phyloP scores from a whole-genome alignment of 1,140 invertebrate genomes.

The Saccostrea cuccullata region DNA sequence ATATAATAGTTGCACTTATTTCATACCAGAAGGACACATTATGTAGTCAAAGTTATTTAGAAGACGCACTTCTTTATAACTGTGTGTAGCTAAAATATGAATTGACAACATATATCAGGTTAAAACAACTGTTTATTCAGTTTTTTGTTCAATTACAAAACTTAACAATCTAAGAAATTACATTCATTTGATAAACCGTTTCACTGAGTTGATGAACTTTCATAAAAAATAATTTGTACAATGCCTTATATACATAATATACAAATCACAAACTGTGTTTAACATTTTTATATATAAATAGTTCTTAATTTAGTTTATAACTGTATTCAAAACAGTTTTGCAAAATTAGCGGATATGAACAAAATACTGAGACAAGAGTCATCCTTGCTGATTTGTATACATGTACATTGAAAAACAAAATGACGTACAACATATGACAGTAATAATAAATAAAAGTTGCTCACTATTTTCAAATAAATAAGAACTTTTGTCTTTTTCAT shows the following conservation, averaged over 20 bases:
- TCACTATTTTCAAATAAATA: not conserved
- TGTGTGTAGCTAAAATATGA: not conserved
- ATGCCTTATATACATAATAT: not conserved
- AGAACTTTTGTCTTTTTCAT: not conserved
- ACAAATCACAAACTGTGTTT: not conserved
- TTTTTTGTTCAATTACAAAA: slow-evolving; percentile 20
- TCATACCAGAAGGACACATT: not conserved
- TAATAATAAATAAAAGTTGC: not conserved
- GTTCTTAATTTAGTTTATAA: not conserved
- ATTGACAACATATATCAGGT: not conserved
- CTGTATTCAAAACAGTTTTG: not conserved
- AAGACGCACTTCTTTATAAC: not conserved
- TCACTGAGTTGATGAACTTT: not conserved
- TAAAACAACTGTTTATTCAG: slow-evolving; percentile 25
- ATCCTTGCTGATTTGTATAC: not conserved
- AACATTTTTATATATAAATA: not conserved
- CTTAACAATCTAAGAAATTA: slow-evolving; percentile 14
- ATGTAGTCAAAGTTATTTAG: not conserved
- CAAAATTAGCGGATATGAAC: not conserved
- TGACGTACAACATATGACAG: slow-evolving; percentile 3
- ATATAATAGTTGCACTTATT: not conserved
- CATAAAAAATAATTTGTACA: not conserved
- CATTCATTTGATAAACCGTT: not conserved
- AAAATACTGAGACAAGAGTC: not conserved
- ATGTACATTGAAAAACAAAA: not conserved